Evolutionary conservation across 2,888 invertebrate species (phyloP).

Genomic region (Oligia latruncula): DNA sequence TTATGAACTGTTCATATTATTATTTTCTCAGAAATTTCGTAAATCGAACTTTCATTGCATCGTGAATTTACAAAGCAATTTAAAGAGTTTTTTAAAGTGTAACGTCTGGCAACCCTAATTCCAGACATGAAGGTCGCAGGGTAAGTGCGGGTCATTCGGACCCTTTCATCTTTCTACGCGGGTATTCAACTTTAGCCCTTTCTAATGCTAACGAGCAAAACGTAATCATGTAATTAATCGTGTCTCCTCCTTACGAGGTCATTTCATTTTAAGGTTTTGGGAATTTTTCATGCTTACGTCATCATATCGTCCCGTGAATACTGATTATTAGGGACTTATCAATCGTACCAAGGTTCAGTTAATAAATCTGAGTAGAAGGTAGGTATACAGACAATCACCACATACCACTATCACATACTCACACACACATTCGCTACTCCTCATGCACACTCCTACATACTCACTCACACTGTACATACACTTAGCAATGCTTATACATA

Average conservation of each 20-base stretch:
- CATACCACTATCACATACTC: no score
- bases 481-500: no score
- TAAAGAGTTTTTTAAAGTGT: neutral
- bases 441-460: no score
- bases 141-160: slow-evolving; percentile 59
- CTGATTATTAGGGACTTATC: neutral
- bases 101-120: slow-evolving; percentile 28
- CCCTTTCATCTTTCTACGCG: slow-evolving; percentile 57
- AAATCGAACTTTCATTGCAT: neutral
- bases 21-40: neutral
- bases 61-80: neutral
- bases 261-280: slow-evolving; percentile 27
- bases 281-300: slow-evolving; percentile 3
- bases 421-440: no score
- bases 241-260: slow-evolving; percentile 19
- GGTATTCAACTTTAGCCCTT: slow-evolving; percentile 43
- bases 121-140: slow-evolving; percentile 53
- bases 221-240: slow-evolving; percentile 57
- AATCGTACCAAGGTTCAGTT: neutral
- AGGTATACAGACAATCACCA: no score
- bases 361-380: no score
- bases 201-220: slow-evolving; percentile 54
- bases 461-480: no score
- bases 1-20: neutral
- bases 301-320: neutral